Evolutionary conservation across 2,888 invertebrate genomes (phyloP).

Genomic region (Hipparchia sbordonii): DNA sequence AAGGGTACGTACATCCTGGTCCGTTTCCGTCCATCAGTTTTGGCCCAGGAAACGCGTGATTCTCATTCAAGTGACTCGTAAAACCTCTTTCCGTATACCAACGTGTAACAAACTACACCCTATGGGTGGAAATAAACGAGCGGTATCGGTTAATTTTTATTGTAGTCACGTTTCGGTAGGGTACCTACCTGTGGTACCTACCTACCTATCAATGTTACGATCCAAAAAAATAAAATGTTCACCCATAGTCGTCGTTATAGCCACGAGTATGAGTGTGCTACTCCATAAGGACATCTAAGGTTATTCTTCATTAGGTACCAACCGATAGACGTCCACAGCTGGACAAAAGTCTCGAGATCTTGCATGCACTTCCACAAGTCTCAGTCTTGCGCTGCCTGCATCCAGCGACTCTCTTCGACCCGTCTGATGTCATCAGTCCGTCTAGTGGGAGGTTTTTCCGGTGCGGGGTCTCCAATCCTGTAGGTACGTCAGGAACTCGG

Average conservation of each 20-base stretch:
- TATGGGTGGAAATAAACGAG: conserved; percentile 30
- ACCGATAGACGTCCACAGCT: too few species aligned
- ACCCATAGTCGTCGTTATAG: not conserved
- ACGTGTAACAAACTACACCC: conserved; percentile 23
- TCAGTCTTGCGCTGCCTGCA: too few species aligned
- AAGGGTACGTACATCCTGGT: conserved; percentile 78
- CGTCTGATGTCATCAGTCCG: too few species aligned
- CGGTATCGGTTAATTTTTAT: conserved; percentile 14
- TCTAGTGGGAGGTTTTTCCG: too few species aligned
- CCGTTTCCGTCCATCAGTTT: conserved; percentile 66
- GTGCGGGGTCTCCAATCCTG: too few species aligned
- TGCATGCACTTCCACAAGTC: too few species aligned
- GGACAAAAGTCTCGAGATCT: too few species aligned
- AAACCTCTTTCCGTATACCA: conserved; percentile 33
- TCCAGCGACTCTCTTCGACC: too few species aligned
- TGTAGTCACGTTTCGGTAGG: conserved; percentile 27
- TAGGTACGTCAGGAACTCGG: too few species aligned
- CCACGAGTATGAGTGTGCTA: too few species aligned
- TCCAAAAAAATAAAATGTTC: not conserved
- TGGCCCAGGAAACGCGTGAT: conserved; percentile 59
- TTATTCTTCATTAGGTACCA: too few species aligned
- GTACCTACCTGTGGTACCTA: not conserved
- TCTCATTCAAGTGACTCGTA: conserved; percentile 44
- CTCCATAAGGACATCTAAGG: too few species aligned
- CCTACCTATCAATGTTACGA: not conserved